Evolutionary conservation across 2,113 vertebrate genomes (phyloP).

Genomic region (Daphoenositta chrysoptera): DNA sequence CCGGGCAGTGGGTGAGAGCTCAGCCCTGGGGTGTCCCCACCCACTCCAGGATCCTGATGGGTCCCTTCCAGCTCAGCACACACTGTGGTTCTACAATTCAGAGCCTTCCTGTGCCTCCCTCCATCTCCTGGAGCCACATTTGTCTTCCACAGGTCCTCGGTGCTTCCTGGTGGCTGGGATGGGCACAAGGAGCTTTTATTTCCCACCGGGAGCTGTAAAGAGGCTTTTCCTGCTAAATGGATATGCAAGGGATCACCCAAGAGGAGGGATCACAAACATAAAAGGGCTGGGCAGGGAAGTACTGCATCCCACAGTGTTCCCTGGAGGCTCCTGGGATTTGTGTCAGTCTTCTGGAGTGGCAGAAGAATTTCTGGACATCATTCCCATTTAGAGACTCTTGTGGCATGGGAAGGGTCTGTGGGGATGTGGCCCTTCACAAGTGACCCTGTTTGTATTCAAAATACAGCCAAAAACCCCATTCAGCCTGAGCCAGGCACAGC

Average conservation of each 20-base stretch:
- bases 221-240: background rate
- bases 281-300: background rate
- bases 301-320: background rate
- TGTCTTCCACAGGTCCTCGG: rapidly evolving
- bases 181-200: background rate
- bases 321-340: background rate
- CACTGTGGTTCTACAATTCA: background rate
- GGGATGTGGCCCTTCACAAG: background rate
- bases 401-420: rapidly evolving
- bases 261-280: background rate
- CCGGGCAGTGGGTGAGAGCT: background rate
- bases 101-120: background rate
- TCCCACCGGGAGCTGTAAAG: background rate
- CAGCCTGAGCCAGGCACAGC: background rate
- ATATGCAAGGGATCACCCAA: background rate
- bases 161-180: rapidly evolving
- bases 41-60: background rate
- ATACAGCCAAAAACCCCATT: background rate
- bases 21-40: background rate
- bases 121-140: rapidly evolving
- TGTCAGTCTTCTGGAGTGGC: background rate
- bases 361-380: background rate
- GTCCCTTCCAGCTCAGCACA: background rate
- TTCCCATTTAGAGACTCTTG: background rate
- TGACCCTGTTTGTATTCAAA: background rate